Percentiles rank a stretch among this genome's conserved stretches.
Conservation (phyloP, 2,888 invertebrate species). For the Thera obeliscata region DNA sequence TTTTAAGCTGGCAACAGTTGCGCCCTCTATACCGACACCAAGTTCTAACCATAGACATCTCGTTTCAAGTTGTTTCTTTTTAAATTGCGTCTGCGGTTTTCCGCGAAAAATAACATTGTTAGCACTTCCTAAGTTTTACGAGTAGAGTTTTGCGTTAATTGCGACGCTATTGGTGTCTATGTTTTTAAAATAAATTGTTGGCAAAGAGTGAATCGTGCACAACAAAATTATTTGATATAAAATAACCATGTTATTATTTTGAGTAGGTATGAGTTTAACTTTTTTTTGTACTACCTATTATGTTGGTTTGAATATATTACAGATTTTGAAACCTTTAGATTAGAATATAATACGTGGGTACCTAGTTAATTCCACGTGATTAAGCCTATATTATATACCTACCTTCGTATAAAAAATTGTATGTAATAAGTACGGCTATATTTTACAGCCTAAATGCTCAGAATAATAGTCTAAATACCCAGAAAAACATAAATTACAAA, state of each 20-base stretch:
- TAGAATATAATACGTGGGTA: no score
- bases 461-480: constrained; percentile 35
- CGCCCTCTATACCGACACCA: constrained; percentile 46
- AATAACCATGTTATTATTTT: neutral
- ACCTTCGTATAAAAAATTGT: neutral
- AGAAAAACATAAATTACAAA: constrained; percentile 39
- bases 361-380: no score
- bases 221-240: neutral
- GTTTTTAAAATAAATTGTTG: constrained; percentile 6
- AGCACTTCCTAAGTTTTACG: constrained; percentile 51
- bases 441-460: neutral
- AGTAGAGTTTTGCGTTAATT: constrained; percentile 46
- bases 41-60: constrained; percentile 56
- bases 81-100: constrained; percentile 67
- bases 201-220: neutral
- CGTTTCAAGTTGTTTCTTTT: constrained; percentile 69
- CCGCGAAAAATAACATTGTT: constrained; percentile 73
- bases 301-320: no score
- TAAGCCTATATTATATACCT: neutral
- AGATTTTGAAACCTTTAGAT: no score
- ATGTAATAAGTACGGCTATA: neutral
- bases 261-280: no score
- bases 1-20: constrained; percentile 32
- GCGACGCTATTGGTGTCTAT: constrained; percentile 10
- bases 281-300: no score